Percentiles rank a stretch among this genome's conserved stretches.
Evolutionary conservation across 2,888 invertebrate species (phyloP).

Genomic region (Scaptodrosophila latifasciaeformis): DNA sequence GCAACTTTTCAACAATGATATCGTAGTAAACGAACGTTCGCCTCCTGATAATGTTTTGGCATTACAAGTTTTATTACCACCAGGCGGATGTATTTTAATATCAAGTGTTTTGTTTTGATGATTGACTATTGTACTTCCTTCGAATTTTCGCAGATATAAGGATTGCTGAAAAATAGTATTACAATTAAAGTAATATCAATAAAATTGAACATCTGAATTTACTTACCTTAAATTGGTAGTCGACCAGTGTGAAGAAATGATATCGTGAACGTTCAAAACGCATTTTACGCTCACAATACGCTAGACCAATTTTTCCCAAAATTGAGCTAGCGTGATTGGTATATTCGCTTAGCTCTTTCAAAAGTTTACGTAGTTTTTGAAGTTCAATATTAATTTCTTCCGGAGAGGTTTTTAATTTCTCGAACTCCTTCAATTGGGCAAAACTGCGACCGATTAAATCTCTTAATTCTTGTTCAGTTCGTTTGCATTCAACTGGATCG

Average conservation of each 20-base stretch:
- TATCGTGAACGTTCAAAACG: slow-evolving; percentile 34
- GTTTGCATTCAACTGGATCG: slow-evolving; percentile 68
- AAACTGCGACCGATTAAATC: slow-evolving; percentile 68
- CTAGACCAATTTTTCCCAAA: slow-evolving; percentile 30
- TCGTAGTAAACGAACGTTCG: slow-evolving; percentile 96
- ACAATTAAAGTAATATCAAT: not conserved
- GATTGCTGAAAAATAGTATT: slow-evolving; percentile 45
- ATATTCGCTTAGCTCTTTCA: slow-evolving; percentile 2
- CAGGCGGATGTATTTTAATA: slow-evolving; percentile 78
- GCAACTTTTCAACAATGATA: slow-evolving; percentile 92
- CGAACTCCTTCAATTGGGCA: slow-evolving; percentile 62
- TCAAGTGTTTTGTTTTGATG: slow-evolving; percentile 49
- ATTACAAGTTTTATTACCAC: slow-evolving; percentile 73
- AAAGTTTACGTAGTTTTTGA: not conserved
- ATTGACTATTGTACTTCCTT: slow-evolving; percentile 73
- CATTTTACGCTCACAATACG: slow-evolving; percentile 38
- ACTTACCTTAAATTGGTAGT: slow-evolving; percentile 72
- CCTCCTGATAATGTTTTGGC: slow-evolving; percentile 92
- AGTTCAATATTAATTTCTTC: slow-evolving; percentile 44
- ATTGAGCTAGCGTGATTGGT: slow-evolving; percentile 14
- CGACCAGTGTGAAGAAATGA: slow-evolving; percentile 44
- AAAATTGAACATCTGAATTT: not conserved
- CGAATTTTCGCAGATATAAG: slow-evolving; percentile 64
- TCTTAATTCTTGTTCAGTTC: slow-evolving; percentile 73
- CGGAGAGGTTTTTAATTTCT: slow-evolving; percentile 55